Conservation (phyloP, 1,140 invertebrate species). For the Drosophila guanche region DNA sequence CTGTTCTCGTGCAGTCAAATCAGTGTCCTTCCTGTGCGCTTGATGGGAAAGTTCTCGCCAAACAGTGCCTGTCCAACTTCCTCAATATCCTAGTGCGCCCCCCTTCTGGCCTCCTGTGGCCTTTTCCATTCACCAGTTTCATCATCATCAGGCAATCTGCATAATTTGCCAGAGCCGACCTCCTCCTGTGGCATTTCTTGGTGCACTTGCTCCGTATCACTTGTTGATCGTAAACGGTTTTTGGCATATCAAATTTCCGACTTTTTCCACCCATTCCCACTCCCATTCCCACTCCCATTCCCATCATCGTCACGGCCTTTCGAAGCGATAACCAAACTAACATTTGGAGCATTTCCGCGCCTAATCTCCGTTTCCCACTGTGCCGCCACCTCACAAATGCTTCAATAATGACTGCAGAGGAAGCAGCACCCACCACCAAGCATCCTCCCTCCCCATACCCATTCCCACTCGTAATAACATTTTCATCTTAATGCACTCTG, state of each 20-base stretch:
- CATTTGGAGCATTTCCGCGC: conserved; percentile 64
- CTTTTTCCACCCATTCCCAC: conserved; percentile 21
- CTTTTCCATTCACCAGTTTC: neutral
- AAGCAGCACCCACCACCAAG: conserved; percentile 16
- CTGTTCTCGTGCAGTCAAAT: conserved; percentile 41
- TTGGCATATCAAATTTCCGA: conserved; percentile 69
- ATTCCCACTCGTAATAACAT: conserved; percentile 57
- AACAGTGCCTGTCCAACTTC: conserved; percentile 58
- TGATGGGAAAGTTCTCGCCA: conserved; percentile 54
- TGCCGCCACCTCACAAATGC: conserved; percentile 63
- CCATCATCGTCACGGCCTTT: conserved; percentile 15
- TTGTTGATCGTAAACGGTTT: conserved; percentile 71
- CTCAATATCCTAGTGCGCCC: conserved; percentile 46
- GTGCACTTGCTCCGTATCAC: conserved; percentile 42
- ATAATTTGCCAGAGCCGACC: conserved; percentile 59
- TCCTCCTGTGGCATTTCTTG: conserved; percentile 1
- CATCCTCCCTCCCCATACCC: neutral
- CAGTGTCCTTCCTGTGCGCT: conserved; percentile 57
- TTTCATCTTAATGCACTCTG: conserved; percentile 77
- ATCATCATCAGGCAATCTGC: conserved; percentile 47
- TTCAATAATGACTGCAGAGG: conserved; percentile 65
- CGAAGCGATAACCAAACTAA: conserved; percentile 44
- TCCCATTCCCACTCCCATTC: no score
- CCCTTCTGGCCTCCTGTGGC: neutral
- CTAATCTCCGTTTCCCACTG: conserved; percentile 67